These are phyloP conservation scores for Gonioctena quinquepunctata DNA, from an alignment of 1,140 invertebrate species.

Conservation along the genomic window DNA sequence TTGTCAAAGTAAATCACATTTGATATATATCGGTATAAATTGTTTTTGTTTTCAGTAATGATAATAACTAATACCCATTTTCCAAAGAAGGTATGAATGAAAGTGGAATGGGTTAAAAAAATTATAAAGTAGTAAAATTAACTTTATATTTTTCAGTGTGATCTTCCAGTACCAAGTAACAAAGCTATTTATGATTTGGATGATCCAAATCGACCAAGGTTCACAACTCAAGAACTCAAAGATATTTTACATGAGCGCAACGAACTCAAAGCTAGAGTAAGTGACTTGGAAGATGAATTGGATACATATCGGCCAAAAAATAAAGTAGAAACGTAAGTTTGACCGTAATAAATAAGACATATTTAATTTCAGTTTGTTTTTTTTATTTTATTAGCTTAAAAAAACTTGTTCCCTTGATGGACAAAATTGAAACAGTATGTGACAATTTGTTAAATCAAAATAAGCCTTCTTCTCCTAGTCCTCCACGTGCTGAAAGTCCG, in stretches of 20 bases:
- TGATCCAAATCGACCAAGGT: conserved; percentile 83
- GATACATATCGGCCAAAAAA: conserved; percentile 69
- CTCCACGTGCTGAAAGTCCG: not conserved
- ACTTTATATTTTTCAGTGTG: conserved; percentile 46
- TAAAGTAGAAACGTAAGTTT: conserved; percentile 47
- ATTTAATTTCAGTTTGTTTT: conserved; percentile 12
- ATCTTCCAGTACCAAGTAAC: conserved; percentile 62
- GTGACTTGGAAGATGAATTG: conserved; percentile 86
- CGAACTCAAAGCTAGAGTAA: conserved; percentile 82
- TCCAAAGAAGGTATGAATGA: no score
- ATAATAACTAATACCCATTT: no score
- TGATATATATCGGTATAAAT: no score
- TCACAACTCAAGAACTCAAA: conserved; percentile 85
- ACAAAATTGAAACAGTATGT: conserved; percentile 30
- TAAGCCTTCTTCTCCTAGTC: not conserved
- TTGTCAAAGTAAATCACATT: conserved; percentile 52
- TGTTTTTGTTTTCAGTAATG: no score
- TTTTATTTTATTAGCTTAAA: conserved; percentile 15
- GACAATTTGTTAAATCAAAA: conserved; percentile 25
- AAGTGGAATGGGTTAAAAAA: no score
- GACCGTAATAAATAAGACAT: not conserved
- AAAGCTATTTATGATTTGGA: conserved; percentile 71
- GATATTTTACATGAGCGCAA: conserved; percentile 89
- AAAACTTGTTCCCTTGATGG: conserved; percentile 24
- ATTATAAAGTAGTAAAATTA: no score